These are phyloP conservation scores for Craseonycteris thonglongyai DNA, from an alignment of 2,113 vertebrate species.

Conservation along the genomic window DNA sequence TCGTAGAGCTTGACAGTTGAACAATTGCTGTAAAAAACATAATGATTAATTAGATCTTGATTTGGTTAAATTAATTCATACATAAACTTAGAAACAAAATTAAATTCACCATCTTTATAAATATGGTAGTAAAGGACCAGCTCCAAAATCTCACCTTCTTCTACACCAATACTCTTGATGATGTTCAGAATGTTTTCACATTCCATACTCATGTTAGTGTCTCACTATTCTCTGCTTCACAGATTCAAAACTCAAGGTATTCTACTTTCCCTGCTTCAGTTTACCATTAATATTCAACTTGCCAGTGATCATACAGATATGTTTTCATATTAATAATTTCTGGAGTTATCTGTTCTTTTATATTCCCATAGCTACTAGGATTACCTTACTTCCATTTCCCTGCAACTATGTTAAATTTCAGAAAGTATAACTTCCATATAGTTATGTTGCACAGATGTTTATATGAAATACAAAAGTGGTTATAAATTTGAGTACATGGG, in stretches of 20 bases:
- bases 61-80: not conserved
- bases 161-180: not conserved
- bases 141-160: not conserved
- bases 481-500: not conserved
- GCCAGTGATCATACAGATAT: not conserved
- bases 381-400: not conserved
- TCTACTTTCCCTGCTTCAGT: not conserved
- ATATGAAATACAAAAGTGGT: not conserved
- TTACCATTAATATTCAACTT: not conserved
- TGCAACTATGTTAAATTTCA: not conserved
- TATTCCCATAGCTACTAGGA: not conserved
- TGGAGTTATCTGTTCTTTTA: not conserved
- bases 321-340: not conserved
- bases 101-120: not conserved
- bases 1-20: constrained; percentile 96
- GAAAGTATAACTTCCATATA: not conserved
- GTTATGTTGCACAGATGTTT: not conserved
- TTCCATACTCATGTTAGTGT: not conserved
- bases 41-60: constrained; percentile 42
- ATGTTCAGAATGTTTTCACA: not conserved
- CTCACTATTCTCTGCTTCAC: not conserved
- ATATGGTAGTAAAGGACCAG: not conserved
- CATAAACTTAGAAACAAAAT: not conserved
- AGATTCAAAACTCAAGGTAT: not conserved
- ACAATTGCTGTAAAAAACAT: constrained; percentile 91